phyloP scores from a whole-genome alignment of 2,888 invertebrate species.

The Alentia gelatinosa region DNA sequence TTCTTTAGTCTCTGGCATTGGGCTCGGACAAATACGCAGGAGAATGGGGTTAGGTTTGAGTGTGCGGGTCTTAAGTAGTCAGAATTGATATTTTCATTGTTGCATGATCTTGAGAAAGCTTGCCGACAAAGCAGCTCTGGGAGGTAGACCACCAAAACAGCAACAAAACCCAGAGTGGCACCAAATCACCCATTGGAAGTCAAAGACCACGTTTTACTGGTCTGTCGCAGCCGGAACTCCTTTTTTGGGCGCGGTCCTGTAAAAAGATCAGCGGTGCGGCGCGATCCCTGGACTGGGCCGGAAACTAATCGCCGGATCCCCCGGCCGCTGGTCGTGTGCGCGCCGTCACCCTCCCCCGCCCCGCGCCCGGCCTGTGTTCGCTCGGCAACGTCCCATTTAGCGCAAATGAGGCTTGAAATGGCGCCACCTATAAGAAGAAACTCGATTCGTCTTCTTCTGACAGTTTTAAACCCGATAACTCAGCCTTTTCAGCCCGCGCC shows the following conservation, averaged over 20 bases:
- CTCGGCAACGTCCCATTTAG: conserved; percentile 32
- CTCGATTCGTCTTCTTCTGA: conserved; percentile 45
- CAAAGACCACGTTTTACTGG: neutral
- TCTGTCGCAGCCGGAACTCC: neutral
- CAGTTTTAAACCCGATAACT: conserved; percentile 32
- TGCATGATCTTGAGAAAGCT: neutral
- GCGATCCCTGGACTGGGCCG: neutral
- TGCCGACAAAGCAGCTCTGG: too few relatives aligned
- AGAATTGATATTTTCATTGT: neutral
- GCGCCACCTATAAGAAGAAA: conserved; percentile 37
- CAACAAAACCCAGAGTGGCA: neutral
- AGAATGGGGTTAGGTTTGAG: neutral
- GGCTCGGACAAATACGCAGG: neutral
- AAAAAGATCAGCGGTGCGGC: neutral
- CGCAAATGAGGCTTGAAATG: conserved; percentile 45
- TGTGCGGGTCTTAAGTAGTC: neutral
- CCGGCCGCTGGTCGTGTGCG: neutral
- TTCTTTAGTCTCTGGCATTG: neutral
- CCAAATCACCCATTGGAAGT: conserved; percentile 29
- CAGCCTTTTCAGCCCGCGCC: neutral
- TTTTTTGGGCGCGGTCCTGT: neutral
- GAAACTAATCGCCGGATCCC: conserved; percentile 25
- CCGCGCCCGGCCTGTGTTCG: neutral
- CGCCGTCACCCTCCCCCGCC: neutral
- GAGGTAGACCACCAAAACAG: neutral